Evolutionary conservation across 2,888 invertebrate species (phyloP).

Genomic region (Entomobrya multifasciata): DNA sequence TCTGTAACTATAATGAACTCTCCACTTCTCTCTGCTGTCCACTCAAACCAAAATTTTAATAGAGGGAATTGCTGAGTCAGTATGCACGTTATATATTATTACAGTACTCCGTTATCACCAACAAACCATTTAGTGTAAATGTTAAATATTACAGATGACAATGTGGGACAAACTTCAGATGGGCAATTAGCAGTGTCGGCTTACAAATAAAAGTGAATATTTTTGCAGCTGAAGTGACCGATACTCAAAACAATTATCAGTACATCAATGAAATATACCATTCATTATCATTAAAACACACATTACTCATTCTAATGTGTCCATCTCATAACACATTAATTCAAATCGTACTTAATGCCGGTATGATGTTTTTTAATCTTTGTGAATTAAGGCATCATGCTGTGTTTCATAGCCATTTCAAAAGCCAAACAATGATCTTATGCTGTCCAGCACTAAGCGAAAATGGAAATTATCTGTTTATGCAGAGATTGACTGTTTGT

Average conservation of each 20-base stretch:
- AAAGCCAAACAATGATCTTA: background rate
- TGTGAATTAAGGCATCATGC: background rate
- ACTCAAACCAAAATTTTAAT: slow-evolving; percentile 1
- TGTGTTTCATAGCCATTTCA: background rate
- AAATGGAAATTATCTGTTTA: background rate
- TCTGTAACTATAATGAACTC: too few relatives aligned
- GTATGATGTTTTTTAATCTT: background rate
- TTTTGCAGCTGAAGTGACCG: background rate
- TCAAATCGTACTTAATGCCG: background rate
- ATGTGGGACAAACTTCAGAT: background rate
- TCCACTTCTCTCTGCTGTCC: too few relatives aligned
- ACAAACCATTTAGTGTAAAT: background rate
- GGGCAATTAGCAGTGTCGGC: background rate
- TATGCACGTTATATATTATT: background rate
- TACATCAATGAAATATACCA: background rate
- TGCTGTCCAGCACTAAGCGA: too few relatives aligned
- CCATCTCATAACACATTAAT: too few relatives aligned
- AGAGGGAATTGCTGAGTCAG: slow-evolving; percentile 5
- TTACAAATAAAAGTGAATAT: background rate
- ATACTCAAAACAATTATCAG: background rate
- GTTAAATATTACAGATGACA: background rate
- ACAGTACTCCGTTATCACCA: background rate
- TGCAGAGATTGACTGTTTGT: background rate
- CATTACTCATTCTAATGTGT: slow-evolving; percentile 17
- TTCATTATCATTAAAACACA: background rate